A percentile compares a stretch with the other conserved stretches of the same genome.
phyloP scores from a whole-genome alignment of 2,797 vertebrate species.

The Rhabdomys pumilio region DNA sequence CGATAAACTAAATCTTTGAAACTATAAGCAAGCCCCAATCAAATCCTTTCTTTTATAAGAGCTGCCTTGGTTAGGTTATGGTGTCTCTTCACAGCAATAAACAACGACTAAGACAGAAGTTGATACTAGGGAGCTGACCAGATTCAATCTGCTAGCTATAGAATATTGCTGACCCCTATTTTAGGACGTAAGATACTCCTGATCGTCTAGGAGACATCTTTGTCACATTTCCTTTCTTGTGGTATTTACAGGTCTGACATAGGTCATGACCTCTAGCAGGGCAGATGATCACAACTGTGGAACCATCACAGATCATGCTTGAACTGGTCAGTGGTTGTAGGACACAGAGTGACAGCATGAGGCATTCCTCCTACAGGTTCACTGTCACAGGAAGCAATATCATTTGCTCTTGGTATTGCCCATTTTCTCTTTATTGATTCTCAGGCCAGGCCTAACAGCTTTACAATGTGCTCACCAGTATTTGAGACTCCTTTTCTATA shows the following conservation, averaged over 20 bases:
- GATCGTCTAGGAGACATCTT: constrained; percentile 90
- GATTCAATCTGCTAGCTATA: background rate
- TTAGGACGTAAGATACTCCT: constrained; percentile 91
- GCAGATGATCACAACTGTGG: constrained; percentile 94
- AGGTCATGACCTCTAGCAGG: constrained; percentile 96
- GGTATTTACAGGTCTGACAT: constrained; percentile 93
- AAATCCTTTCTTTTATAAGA: background rate
- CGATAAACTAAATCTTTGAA: background rate
- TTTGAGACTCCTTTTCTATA: constrained; percentile 95
- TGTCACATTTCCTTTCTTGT: constrained; percentile 92
- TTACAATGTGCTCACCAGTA: constrained; percentile 95
- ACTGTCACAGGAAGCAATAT: constrained; percentile 95
- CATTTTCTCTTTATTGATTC: constrained; percentile 94
- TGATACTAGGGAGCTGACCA: constrained; percentile 82
- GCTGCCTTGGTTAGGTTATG: background rate
- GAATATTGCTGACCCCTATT: background rate
- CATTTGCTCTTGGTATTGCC: constrained; percentile 94
- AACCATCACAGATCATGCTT: constrained; percentile 94
- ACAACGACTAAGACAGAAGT: background rate
- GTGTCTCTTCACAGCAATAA: background rate
- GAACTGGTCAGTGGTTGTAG: constrained; percentile 92
- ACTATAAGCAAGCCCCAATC: background rate
- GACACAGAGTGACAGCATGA: constrained; percentile 93
- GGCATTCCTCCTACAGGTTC: constrained; percentile 94
- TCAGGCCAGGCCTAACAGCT: constrained; percentile 94